These are phyloP conservation scores for Calameuta pallipes DNA, from an alignment of 2,888 invertebrate species.

Conservation along the genomic window DNA sequence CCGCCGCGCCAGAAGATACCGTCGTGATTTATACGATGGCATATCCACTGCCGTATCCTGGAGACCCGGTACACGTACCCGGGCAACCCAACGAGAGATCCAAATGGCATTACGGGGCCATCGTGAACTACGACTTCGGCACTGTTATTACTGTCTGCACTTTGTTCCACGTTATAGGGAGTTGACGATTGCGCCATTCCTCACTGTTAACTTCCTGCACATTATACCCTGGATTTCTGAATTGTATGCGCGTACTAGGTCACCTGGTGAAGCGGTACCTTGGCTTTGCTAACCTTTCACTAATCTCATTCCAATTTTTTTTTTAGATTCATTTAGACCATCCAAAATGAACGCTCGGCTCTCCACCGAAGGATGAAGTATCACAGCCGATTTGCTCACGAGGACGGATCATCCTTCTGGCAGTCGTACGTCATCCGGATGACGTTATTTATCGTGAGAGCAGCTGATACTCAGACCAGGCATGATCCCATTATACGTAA, in stretches of 20 bases:
- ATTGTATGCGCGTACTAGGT: no score
- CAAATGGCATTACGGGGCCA: slow-evolving; percentile 1
- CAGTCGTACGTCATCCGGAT: slow-evolving; percentile 56
- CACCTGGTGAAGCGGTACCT: no score
- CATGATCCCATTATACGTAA: slow-evolving; percentile 17
- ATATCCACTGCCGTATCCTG: slow-evolving; percentile 19
- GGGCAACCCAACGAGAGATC: not conserved
- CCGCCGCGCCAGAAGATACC: slow-evolving; percentile 62
- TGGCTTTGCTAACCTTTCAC: no score
- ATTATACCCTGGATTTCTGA: no score
- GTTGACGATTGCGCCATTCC: no score
- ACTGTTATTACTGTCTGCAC: no score
- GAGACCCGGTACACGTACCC: no score
- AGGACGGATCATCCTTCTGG: slow-evolving; percentile 51
- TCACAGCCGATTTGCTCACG: slow-evolving; percentile 55
- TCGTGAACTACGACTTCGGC: no score
- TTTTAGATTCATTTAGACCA: no score
- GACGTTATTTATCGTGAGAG: slow-evolving; percentile 59
- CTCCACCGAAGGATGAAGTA: slow-evolving; percentile 49
- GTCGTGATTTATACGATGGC: slow-evolving; percentile 64
- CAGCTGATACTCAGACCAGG: slow-evolving; percentile 58
- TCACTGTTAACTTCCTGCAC: no score
- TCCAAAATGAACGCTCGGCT: not conserved
- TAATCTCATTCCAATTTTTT: no score
- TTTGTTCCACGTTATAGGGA: no score